These are phyloP conservation scores for Meloe dianella DNA, from an alignment of 2,888 invertebrate genomes.

Conservation along the genomic window DNA sequence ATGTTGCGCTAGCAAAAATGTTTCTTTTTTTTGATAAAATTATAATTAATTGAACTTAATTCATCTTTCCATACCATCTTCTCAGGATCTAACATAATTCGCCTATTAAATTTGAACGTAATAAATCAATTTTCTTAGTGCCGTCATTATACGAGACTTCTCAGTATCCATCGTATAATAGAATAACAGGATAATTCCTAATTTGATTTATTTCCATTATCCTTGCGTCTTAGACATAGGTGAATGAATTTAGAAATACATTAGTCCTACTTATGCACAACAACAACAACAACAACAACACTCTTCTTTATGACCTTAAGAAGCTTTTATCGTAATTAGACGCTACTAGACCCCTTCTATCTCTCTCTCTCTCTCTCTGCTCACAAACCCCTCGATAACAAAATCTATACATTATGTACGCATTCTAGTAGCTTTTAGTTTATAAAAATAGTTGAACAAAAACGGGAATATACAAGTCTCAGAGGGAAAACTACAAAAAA, in stretches of 20 bases:
- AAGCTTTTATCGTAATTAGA: constrained; percentile 36
- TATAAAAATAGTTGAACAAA: neutral
- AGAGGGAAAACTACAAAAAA: neutral
- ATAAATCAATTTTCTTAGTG: constrained; percentile 47
- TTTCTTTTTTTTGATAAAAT: too few relatives aligned
- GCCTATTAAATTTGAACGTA: constrained; percentile 40
- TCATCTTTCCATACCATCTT: constrained; percentile 19
- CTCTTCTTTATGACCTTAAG: constrained; percentile 30
- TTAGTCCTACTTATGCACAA: constrained; percentile 31
- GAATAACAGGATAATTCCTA: constrained; percentile 46
- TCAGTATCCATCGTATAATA: constrained; percentile 42
- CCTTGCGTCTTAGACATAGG: constrained; percentile 28
- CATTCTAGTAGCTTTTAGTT: neutral
- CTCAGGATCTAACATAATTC: constrained; percentile 22
- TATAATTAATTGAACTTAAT: neutral
- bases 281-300: neutral
- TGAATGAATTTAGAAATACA: constrained; percentile 32
- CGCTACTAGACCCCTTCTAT: neutral
- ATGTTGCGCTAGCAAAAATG: neutral
- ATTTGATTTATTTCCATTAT: constrained; percentile 47
- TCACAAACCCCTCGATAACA: constrained; percentile 10
- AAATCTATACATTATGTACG: constrained; percentile 34
- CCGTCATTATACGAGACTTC: constrained; percentile 38
- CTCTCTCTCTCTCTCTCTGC: neutral
- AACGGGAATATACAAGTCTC: neutral